Evolutionary conservation across 2,888 invertebrate species (phyloP).

Genomic region (Sarcophaga caerulescens): DNA sequence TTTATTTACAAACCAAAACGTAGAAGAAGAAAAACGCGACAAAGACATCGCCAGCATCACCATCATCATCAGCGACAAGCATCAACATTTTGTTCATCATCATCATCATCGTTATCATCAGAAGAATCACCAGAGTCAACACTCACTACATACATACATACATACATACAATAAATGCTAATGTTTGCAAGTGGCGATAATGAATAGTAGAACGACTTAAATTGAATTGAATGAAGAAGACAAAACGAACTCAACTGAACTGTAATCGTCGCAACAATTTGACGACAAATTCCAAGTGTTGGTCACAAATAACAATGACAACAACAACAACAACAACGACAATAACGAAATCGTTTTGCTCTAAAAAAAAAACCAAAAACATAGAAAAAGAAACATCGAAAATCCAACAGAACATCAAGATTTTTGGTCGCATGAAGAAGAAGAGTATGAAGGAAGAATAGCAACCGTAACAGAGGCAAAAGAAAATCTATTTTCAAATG

Average conservation of each 20-base stretch:
- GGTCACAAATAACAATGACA: not conserved
- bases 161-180: conserved; percentile 70
- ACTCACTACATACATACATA: conserved; percentile 69
- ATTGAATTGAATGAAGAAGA: conserved; percentile 67
- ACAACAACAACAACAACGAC: not conserved
- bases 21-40: not conserved
- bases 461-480: too few relatives aligned
- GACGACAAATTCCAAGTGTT: not conserved
- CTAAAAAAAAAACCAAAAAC: too few relatives aligned
- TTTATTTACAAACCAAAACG: not conserved
- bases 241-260: conserved; percentile 66
- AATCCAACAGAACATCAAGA: not conserved
- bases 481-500: too few relatives aligned
- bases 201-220: conserved; percentile 46
- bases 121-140: conserved; percentile 66
- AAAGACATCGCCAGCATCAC: conserved; percentile 23
- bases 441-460: too few relatives aligned
- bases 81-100: conserved; percentile 28
- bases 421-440: too few relatives aligned
- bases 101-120: conserved; percentile 41
- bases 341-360: too few relatives aligned
- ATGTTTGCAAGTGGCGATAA: conserved; percentile 73
- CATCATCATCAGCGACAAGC: conserved; percentile 1
- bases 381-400: too few relatives aligned
- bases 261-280: conserved; percentile 7